Percentiles rank a stretch among this genome's conserved stretches.
Evolutionary conservation across 37 sponge, comb jelly and placozoan genomes (phyloP).

Genomic region (Eunapius fragilis): DNA sequence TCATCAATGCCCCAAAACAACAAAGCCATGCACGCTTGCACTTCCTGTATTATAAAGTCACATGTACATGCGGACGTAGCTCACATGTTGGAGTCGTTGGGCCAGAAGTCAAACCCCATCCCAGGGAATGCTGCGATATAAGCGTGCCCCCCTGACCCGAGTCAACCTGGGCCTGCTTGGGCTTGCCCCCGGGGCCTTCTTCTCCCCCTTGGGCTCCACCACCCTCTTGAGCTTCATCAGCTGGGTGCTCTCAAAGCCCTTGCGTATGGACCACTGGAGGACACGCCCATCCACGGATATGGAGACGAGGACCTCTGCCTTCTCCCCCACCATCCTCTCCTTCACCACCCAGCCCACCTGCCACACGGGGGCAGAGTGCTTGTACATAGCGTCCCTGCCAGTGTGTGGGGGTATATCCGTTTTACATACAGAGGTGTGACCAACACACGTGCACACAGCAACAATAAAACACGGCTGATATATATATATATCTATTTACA

Average conservation of each 20-base stretch:
- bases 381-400: constrained; percentile 54
- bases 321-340: constrained; percentile 83
- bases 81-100: constrained; percentile 88
- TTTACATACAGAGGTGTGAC: not conserved
- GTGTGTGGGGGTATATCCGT: not conserved
- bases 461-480: no score
- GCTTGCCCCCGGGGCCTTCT: constrained; percentile 31
- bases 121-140: constrained; percentile 92
- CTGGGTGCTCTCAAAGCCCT: constrained; percentile 91
- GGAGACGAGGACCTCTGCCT: constrained; percentile 88
- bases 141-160: constrained; percentile 55
- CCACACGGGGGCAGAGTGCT: constrained; percentile 96
- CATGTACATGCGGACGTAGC: not conserved
- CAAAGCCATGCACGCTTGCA: no score
- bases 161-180: constrained; percentile 6
- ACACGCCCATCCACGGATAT: constrained; percentile 87
- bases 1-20: no score
- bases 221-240: constrained; percentile 79
- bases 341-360: constrained; percentile 92
- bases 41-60: no score
- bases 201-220: constrained; percentile 17
- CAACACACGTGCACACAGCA: no score
- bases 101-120: constrained; percentile 91
- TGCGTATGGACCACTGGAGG: constrained; percentile 93
- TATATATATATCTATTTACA: no score